Evolutionary conservation across 2,888 invertebrate species (phyloP).

Genomic region (Boloria selene): DNA sequence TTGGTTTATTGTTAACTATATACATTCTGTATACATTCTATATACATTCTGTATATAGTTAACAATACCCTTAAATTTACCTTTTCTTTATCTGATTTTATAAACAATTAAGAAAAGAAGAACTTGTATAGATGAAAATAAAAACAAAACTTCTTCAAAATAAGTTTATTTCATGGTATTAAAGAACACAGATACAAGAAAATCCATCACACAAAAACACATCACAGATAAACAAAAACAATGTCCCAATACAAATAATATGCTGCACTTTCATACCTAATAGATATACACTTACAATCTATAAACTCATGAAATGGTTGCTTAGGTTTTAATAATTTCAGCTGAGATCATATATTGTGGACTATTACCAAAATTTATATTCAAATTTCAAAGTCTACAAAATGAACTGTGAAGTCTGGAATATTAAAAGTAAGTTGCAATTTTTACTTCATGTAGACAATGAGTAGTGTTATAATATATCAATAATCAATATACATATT

Average conservation of each 20-base stretch:
- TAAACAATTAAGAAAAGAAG: too few relatives aligned
- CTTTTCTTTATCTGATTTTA: too few relatives aligned
- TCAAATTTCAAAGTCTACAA: too few relatives aligned
- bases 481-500: too few relatives aligned
- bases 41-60: too few relatives aligned
- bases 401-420: too few relatives aligned
- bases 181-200: slow-evolving; percentile 61
- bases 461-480: background rate
- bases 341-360: slow-evolving; percentile 19
- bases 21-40: too few relatives aligned
- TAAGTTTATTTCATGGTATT: slow-evolving; percentile 68
- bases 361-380: too few relatives aligned
- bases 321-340: slow-evolving; percentile 20
- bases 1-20: too few relatives aligned
- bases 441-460: background rate
- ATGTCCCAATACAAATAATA: slow-evolving; percentile 51
- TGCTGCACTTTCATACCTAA: slow-evolving; percentile 43
- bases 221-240: slow-evolving; percentile 73
- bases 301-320: slow-evolving; percentile 4
- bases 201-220: slow-evolving; percentile 66
- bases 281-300: slow-evolving; percentile 1
- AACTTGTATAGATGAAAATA: slow-evolving; percentile 15
- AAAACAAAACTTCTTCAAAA: slow-evolving; percentile 58
- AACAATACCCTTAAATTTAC: too few relatives aligned
- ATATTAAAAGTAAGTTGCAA: background rate